Conservation (phyloP, 2,888 invertebrate genomes). For the Chymomyza fuscimana region DNA sequence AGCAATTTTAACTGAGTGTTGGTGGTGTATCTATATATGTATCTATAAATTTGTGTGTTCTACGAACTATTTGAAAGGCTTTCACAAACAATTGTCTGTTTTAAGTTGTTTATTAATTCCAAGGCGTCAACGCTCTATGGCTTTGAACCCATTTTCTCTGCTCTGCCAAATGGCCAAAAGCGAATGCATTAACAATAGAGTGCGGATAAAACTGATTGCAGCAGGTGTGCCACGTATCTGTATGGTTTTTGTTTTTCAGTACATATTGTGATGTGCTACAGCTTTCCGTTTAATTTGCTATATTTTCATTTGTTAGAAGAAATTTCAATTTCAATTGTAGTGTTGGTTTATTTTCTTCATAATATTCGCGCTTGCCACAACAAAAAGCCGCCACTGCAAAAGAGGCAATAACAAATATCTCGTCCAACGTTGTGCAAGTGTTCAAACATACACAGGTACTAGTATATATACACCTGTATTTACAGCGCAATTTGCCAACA, state of each 20-base stretch:
- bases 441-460: background rate
- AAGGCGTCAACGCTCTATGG: slow-evolving; percentile 27
- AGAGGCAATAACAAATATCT: slow-evolving; percentile 30
- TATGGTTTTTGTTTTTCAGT: background rate
- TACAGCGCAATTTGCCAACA: background rate
- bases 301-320: background rate
- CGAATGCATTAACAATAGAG: background rate
- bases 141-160: slow-evolving; percentile 24
- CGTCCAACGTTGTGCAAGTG: slow-evolving; percentile 42
- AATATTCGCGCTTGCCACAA: slow-evolving; percentile 3
- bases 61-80: slow-evolving; percentile 44
- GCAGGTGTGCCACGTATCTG: background rate
- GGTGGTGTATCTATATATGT: background rate
- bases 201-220: background rate
- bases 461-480: background rate
- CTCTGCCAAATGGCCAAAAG: background rate
- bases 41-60: slow-evolving; percentile 14
- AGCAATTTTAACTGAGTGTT: slow-evolving; percentile 11
- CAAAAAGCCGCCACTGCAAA: slow-evolving; percentile 22
- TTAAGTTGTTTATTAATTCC: slow-evolving; percentile 26
- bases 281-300: background rate
- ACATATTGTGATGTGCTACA: background rate
- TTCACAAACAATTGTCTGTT: slow-evolving; percentile 60
- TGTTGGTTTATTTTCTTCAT: background rate
- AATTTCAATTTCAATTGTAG: slow-evolving; percentile 8